Conservation (phyloP, 2,888 invertebrate genomes). For the Abscondita cerata region DNA sequence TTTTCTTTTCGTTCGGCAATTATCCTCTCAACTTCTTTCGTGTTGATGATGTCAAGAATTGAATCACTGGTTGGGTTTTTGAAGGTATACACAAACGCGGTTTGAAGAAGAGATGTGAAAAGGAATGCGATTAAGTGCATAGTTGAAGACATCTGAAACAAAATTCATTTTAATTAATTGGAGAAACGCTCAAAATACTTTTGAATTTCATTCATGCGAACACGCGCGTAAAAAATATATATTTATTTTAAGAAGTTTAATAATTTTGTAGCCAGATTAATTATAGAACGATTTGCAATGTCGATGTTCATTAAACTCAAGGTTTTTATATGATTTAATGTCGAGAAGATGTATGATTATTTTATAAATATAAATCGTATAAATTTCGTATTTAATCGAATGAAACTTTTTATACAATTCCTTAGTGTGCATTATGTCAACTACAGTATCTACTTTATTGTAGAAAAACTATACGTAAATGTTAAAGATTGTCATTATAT, state of each 20-base stretch:
- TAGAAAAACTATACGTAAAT: too few relatives aligned
- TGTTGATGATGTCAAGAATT: conserved; percentile 68
- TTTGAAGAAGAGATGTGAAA: conserved; percentile 28
- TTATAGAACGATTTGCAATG: background rate
- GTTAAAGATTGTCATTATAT: too few relatives aligned
- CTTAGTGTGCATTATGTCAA: too few relatives aligned
- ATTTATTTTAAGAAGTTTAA: background rate
- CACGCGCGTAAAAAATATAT: background rate
- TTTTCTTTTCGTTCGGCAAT: conserved; percentile 59
- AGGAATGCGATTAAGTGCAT: conserved; percentile 23
- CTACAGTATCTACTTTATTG: too few relatives aligned
- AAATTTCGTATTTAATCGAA: too few relatives aligned
- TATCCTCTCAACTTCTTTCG: conserved; percentile 65
- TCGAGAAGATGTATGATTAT: too few relatives aligned
- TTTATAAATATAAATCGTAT: too few relatives aligned
- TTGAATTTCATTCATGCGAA: background rate
- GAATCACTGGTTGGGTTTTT: conserved; percentile 57
- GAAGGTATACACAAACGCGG: conserved; percentile 26
- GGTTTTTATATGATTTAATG: background rate
- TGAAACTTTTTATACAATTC: too few relatives aligned
- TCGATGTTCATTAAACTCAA: conserved; percentile 2
- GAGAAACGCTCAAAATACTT: background rate
- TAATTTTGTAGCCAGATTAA: background rate
- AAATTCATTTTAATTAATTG: conserved; percentile 22
- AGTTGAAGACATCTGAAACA: conserved; percentile 41